A percentile compares a stretch with the other conserved stretches of the same genome.
These are phyloP conservation scores for Atta cephalotes DNA, from an alignment of 1,140 invertebrate genomes.

Conservation along the genomic window DNA sequence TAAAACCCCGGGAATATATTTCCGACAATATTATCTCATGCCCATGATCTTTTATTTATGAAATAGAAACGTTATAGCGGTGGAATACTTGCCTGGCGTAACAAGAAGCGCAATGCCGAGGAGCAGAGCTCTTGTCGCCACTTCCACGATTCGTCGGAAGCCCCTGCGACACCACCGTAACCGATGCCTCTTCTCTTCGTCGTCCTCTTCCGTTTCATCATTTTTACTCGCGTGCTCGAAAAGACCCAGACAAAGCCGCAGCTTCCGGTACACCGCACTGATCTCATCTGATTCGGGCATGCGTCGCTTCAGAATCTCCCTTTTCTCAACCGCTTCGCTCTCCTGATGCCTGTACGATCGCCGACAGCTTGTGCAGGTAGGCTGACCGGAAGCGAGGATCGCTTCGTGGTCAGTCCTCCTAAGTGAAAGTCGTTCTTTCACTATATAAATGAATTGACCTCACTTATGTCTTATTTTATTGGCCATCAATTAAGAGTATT, in stretches of 20 bases:
- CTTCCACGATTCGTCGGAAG: slow-evolving; percentile 82
- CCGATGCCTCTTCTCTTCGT: slow-evolving; percentile 78
- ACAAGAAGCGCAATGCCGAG: slow-evolving; percentile 84
- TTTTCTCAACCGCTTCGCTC: slow-evolving; percentile 71
- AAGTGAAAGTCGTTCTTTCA: slow-evolving; percentile 14
- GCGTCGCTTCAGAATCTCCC: slow-evolving; percentile 71
- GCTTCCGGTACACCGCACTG: slow-evolving; percentile 66
- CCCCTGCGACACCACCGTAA: slow-evolving; percentile 80
- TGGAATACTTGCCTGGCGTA: slow-evolving; percentile 80
- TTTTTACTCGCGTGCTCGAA: slow-evolving; percentile 67
- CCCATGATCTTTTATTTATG: background rate
- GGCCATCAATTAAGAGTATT: background rate
- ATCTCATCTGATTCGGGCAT: slow-evolving; percentile 64
- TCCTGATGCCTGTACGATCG: slow-evolving; percentile 72
- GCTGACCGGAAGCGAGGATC: slow-evolving; percentile 82
- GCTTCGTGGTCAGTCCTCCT: slow-evolving; percentile 70
- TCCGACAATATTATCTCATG: background rate
- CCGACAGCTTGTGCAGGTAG: slow-evolving; percentile 80
- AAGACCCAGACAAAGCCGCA: slow-evolving; percentile 64
- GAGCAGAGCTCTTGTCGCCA: slow-evolving; percentile 82
- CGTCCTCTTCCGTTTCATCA: slow-evolving; percentile 59
- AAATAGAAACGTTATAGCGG: background rate
- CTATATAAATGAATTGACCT: slow-evolving; percentile 12
- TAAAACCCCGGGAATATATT: background rate
- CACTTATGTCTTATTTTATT: slow-evolving; percentile 7